Percentiles rank a stretch among this genome's conserved stretches.
phyloP scores from a whole-genome alignment of 2,888 invertebrate genomes.

The Drosophila emarginata region DNA sequence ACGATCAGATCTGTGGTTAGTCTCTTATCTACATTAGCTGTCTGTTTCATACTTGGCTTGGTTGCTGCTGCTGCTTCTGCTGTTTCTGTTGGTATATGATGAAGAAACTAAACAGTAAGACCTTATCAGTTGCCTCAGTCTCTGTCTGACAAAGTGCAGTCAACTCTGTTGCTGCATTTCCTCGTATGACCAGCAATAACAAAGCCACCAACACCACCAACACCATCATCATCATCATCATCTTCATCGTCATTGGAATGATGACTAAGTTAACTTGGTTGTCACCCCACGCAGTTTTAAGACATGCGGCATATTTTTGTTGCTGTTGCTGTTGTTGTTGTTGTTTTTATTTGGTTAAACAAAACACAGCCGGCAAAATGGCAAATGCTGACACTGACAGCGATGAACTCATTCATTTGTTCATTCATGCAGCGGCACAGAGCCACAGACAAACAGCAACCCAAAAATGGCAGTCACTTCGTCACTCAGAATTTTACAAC shows the following conservation, averaged over 20 bases:
- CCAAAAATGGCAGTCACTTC: conserved; percentile 25
- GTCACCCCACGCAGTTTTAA: conserved; percentile 59
- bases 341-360: conserved; percentile 62
- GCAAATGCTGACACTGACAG: conserved; percentile 63
- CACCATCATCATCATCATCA: neutral
- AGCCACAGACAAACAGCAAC: conserved; percentile 11
- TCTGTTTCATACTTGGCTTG: conserved; percentile 22
- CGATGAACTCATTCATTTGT: conserved; percentile 69
- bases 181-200: conserved; percentile 31
- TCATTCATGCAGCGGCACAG: conserved; percentile 53
- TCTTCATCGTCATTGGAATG: conserved; percentile 15
- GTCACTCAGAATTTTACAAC: neutral
- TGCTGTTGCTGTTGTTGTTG: conserved; percentile 22
- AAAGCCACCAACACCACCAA: neutral
- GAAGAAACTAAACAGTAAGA: conserved; percentile 63
- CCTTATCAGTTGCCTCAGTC: conserved; percentile 60
- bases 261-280: conserved; percentile 52
- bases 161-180: conserved; percentile 68
- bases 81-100: conserved; percentile 3
- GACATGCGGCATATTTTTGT: conserved; percentile 22
- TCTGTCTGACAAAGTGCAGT: conserved; percentile 71
- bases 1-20: neutral
- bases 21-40: conserved; percentile 59
- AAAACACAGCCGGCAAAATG: conserved; percentile 63
- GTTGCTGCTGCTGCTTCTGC: conserved; percentile 21